Evolutionary conservation across 2,113 vertebrate genomes (phyloP).

Genomic region (Anhinga rufa): DNA sequence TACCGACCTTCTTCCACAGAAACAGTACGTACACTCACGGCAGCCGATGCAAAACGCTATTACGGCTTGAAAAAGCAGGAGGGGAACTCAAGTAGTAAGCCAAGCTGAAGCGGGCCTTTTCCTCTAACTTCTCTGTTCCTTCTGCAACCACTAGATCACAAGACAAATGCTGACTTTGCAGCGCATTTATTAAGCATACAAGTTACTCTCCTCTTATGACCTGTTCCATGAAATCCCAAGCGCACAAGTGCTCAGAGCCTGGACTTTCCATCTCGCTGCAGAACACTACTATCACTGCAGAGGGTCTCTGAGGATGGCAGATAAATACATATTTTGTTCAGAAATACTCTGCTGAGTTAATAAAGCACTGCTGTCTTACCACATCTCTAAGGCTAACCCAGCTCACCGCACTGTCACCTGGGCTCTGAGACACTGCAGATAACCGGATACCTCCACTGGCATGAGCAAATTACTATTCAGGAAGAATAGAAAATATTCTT

Average conservation of each 20-base stretch:
- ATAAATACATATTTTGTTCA: not conserved
- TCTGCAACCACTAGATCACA: not conserved
- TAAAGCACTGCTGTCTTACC: not conserved
- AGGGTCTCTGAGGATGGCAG: not conserved
- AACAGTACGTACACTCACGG: accelerated
- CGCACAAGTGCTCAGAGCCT: not conserved
- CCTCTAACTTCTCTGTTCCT: not conserved
- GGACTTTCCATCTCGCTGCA: not conserved
- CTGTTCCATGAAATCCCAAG: not conserved
- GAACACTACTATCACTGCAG: not conserved
- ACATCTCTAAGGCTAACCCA: not conserved
- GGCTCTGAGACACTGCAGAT: not conserved
- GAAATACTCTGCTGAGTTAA: not conserved
- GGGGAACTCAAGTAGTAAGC: not conserved
- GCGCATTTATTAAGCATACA: not conserved
- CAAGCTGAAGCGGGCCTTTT: not conserved
- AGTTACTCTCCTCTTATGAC: not conserved
- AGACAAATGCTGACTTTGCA: not conserved
- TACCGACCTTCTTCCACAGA: not conserved
- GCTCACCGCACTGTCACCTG: not conserved
- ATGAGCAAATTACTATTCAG: not conserved
- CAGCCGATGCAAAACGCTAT: not conserved
- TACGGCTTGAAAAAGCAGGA: not conserved
- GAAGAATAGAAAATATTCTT: not conserved
- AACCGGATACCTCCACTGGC: not conserved